Percentiles rank a stretch among this genome's conserved stretches.
These are phyloP conservation scores for Papilio protenor DNA, from an alignment of 2,888 invertebrate genomes.

Conservation along the genomic window DNA sequence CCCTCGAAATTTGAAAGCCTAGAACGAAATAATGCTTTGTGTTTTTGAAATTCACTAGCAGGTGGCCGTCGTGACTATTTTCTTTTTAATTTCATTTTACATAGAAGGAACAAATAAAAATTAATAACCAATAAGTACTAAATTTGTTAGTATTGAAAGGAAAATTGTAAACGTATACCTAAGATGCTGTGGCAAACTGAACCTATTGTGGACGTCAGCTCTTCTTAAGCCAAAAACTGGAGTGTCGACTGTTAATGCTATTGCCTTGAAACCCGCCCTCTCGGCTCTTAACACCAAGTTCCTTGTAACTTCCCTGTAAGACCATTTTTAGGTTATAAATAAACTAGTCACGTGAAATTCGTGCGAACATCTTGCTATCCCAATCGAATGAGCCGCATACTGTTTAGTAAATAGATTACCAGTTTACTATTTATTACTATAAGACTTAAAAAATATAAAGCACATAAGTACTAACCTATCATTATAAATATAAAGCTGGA, in stretches of 20 bases:
- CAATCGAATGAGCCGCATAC: no score
- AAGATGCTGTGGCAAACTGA: conserved; percentile 91
- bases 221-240: conserved; percentile 93
- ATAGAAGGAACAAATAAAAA: neutral
- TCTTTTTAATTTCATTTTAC: neutral
- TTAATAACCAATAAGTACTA: neutral
- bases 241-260: conserved; percentile 95
- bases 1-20: conserved; percentile 93
- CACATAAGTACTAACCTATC: conserved; percentile 84
- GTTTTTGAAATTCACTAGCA: neutral
- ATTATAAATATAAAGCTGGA: conserved; percentile 95
- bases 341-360: neutral
- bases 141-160: neutral
- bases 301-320: conserved; percentile 86
- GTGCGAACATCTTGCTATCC: no score
- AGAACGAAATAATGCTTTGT: conserved; percentile 49
- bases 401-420: neutral
- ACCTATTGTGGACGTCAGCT: conserved; percentile 93
- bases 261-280: conserved; percentile 92
- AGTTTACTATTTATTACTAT: no score
- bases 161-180: conserved; percentile 74
- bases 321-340: neutral
- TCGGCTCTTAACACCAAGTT: conserved; percentile 91
- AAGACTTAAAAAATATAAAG: neutral
- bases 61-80: neutral